Evolutionary conservation across 2,797 vertebrate genomes (phyloP), one percentile per base, ranked within the genome.

Genomic region (Rhynchonycteris naso): DNA sequence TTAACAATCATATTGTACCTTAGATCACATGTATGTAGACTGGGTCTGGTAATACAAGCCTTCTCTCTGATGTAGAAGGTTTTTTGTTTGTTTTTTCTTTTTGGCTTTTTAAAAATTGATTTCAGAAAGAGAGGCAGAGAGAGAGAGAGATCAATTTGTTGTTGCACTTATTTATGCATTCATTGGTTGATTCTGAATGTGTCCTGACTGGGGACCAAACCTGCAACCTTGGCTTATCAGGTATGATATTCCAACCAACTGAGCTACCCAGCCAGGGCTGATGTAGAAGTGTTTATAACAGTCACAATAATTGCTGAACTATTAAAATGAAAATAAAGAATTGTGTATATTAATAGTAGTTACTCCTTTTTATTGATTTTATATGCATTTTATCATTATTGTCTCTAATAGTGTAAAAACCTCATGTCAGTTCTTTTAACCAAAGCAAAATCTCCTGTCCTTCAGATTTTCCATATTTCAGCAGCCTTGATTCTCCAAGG

Each of bases 321-420:
- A 50, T 81, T 88, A 30, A 80, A 28, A 84, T 90, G 19, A 93
- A 75, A 87, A 61, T 75, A 74, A 82, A 83, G 33, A 89, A 71
- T 19, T 89, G 30, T 59, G 89, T 38, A 58, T 69, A 30, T 69
- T 90, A 83, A 81, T 90, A 52, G 47, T 75, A 93, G 35, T 65
- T 80, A 8, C 59, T 79, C 38, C n/a, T 81, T 61, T 81, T 65
- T 79, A 65, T 71, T 84, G 4, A 63, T 72, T 78, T 59, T 33
- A 69, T 33, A 72, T 71, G 6, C 30, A 66, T 61, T 75, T 89
- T 66, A 15, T 83, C 71, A 63, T 47, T 38, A 35, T 68, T 74
- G 30, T 92, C 89, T 58, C 43, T 81, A 30, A 89, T 56, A 58
- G 5, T 26, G 7, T 75, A 56, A 47, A 89, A 79, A 79, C 47